Evolutionary conservation across 2,888 invertebrate genomes (phyloP).

Genomic region (Aphelenchoides bicaudatus): DNA sequence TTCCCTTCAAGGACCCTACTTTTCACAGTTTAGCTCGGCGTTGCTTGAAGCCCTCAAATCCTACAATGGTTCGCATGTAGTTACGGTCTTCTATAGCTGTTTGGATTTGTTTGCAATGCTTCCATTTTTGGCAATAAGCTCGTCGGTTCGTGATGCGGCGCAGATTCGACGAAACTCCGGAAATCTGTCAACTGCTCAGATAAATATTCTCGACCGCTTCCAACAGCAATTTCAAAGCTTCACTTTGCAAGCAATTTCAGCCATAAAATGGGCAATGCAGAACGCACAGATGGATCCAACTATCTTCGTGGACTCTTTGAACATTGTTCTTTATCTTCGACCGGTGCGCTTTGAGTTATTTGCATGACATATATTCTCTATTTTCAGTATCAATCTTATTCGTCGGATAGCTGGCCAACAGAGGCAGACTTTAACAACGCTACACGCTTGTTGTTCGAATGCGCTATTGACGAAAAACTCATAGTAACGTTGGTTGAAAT

Average conservation of each 20-base stretch:
- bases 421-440: slow-evolving; percentile 23
- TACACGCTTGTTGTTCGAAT: slow-evolving; percentile 18
- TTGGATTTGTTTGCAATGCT: too few species aligned
- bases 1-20: slow-evolving; percentile 12
- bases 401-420: slow-evolving; percentile 21
- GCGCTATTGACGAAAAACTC: slow-evolving; percentile 22
- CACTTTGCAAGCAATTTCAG: slow-evolving; percentile 10
- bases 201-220: slow-evolving; percentile 20
- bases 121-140: too few species aligned
- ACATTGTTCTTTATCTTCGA: background rate
- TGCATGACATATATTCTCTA: background rate
- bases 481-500: slow-evolving; percentile 10
- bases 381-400: slow-evolving; percentile 14
- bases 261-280: slow-evolving; percentile 20
- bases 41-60: too few species aligned
- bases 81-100: too few species aligned
- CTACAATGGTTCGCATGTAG: too few species aligned
- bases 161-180: slow-evolving; percentile 15
- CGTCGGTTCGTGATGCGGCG: slow-evolving; percentile 22
- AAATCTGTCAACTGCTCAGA: slow-evolving; percentile 13
- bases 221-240: slow-evolving; percentile 22
- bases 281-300: background rate
- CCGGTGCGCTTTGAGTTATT: background rate
- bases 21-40: too few species aligned
- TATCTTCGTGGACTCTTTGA: background rate